Base-by-base conservation (phyloP, 2,797 vertebrate species). In the Lacerta viridis region DNA sequence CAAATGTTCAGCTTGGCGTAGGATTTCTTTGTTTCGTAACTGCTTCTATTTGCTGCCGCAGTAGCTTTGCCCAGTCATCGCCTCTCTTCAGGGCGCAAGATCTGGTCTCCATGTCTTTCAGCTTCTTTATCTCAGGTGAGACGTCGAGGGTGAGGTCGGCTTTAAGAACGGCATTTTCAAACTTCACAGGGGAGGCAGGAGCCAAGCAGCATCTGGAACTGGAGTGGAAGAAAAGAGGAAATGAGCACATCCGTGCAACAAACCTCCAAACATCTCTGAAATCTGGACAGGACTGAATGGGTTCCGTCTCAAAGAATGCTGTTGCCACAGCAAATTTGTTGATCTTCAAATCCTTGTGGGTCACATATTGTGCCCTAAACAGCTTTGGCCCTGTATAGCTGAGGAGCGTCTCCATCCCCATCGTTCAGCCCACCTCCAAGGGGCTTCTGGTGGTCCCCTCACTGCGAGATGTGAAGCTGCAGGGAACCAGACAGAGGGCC, bases 111-210 rank as follows among this genome's bases (percentile, higher is more conserved):
- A 97, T 97, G 0, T 4, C 59, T 75, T 96, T 96, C 93, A 99
- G 85, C 0, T 93, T 95, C 43, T 78, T 86, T 87, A 99, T 96
- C 0, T 96, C 96, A 0, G 95, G 86, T 0, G 98, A 98, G 0
- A 96, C 92, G 82, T 98, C 96, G 1, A 97, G 96, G 84, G 95
- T 95, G 91, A 99, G 95, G 23, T 97, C 96, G 0, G 98, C 98
- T 80, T 3, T 97, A 88, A 96, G 88, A 77, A 99, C 89, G 0
- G 96, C 97, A 7, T 97, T 96, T 29, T 97, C 96, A 91, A 99
- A 99, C 94, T 99, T 99, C 91, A 96, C 98, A 13, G 98, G 97
- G 0, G 98, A 99, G 3, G 98, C 98, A 0, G 98, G 97, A 3
- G 98, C 98, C 25, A 99, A 89, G 77, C 98, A 99, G 90, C 98